Evolutionary conservation across 1,140 invertebrate genomes (phyloP), one percentile per base, ranked within the genome.

Genomic region (Eciton burchellii): DNA sequence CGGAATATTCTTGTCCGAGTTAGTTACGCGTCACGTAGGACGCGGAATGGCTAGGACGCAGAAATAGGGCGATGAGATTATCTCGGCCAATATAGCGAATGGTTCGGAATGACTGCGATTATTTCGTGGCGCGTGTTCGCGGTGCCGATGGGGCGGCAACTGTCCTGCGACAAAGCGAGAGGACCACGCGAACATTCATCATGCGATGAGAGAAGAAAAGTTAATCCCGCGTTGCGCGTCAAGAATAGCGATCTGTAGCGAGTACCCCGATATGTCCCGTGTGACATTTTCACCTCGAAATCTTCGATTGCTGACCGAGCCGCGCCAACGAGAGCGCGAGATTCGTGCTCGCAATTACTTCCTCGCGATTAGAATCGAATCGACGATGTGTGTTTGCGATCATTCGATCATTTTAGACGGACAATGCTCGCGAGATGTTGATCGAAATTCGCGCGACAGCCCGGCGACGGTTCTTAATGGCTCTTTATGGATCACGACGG

Each of bases 71-170:
- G 91, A 92, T 90, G 89, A 91, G 91, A 92, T 92, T 92, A 92
- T 92, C 89, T 91, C 77, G 83, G 82, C 88, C 89, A 92, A 92
- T 92, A 92, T 91, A 91, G 83, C 79, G 91, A 91, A 91, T 92
- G 83, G 90, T 89, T 90, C 84, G 89, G 88, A 93, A 93, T 91
- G 87, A 93, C 90, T 92, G 91, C 89, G 92, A 93, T 93, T 93
- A 93, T 92, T 86, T 87, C 87, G 86, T 89, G 83, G 90, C 87
- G 90, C 91, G 89, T 92, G 91, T 89, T 86, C 68, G 35, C 82
- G 49, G 83, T 85, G 63, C 66, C 83, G 84, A 82, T 85, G 76
- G 83, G 83, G 14, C 52, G 59, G 81, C n/a, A 88, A 85, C 81
- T 66, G 66, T 85, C 21, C 57, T 76, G 59, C n/a, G 84, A 87